Conservation (phyloP, 2,113 vertebrate species). For the Lichenostomus cassidix region DNA sequence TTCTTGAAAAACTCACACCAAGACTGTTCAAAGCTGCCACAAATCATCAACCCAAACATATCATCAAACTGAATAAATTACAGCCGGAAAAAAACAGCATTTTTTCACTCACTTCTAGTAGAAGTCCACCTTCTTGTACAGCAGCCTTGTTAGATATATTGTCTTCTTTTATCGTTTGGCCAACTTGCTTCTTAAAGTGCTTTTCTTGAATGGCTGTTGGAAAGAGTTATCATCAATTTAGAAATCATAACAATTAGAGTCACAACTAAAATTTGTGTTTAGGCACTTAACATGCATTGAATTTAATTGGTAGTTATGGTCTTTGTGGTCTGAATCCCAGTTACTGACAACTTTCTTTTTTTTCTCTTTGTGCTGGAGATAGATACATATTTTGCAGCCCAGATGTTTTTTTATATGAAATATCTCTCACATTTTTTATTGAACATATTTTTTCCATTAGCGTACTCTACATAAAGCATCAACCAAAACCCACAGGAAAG, state of each 20-base stretch:
- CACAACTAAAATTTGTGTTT: background rate
- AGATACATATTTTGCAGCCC: conserved; percentile 28
- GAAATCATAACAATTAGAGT: background rate
- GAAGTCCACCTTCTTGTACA: conserved; percentile 84
- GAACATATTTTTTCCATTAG: conserved; percentile 52
- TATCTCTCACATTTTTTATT: conserved; percentile 55
- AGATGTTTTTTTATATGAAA: conserved; percentile 59
- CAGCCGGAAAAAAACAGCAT: background rate
- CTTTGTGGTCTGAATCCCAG: background rate
- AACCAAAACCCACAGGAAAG: conserved; percentile 44
- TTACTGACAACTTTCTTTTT: conserved; percentile 14
- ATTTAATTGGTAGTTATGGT: conserved; percentile 8
- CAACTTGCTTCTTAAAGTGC: conserved; percentile 73
- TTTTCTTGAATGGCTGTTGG: conserved; percentile 84
- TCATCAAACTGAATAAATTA: background rate
- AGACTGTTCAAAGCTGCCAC: background rate
- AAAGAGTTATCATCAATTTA: conserved; percentile 33
- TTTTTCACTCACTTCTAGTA: conserved; percentile 87
- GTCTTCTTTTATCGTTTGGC: conserved; percentile 76
- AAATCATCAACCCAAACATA: background rate
- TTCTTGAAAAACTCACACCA: background rate
- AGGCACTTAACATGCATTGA: background rate
- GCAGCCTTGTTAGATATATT: conserved; percentile 25
- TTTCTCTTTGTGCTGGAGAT: background rate
- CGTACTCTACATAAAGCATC: conserved; percentile 24